phyloP scores from a whole-genome alignment of 2,888 invertebrate genomes.

The Hirtodrosophila duncani region DNA sequence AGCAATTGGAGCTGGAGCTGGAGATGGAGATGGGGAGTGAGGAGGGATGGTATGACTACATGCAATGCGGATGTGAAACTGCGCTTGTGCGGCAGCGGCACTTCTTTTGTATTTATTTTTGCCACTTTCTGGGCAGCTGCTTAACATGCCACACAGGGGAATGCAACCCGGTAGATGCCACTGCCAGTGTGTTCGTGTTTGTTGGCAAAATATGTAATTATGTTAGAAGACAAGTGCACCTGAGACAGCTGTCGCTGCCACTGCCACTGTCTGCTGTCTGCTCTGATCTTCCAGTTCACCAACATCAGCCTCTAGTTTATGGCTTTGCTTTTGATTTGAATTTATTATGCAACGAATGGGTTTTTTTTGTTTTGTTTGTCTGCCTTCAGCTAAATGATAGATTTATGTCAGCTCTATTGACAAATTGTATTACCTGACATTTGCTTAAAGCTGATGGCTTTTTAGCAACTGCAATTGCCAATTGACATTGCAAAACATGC shows the following conservation, averaged over 20 bases:
- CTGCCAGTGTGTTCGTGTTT: slow-evolving; percentile 33
- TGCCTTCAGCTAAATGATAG: slow-evolving; percentile 56
- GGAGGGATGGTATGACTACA: slow-evolving; percentile 9
- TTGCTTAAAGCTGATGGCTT: slow-evolving; percentile 37
- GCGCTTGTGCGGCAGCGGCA: slow-evolving; percentile 62
- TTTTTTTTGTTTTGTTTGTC: slow-evolving; percentile 22
- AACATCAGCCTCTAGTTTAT: slow-evolving; percentile 36
- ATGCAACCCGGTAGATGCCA: slow-evolving; percentile 24
- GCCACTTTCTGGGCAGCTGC: slow-evolving; percentile 60
- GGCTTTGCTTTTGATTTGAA: slow-evolving; percentile 47
- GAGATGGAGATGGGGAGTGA: background rate
- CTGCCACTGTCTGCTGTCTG: slow-evolving; percentile 8
- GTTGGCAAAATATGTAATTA: slow-evolving; percentile 62
- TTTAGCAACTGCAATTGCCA: slow-evolving; percentile 37
- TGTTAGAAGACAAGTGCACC: slow-evolving; percentile 58
- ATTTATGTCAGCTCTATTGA: slow-evolving; percentile 63
- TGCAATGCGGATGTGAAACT: slow-evolving; percentile 65
- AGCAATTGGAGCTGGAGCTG: slow-evolving; percentile 45
- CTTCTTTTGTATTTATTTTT: slow-evolving; percentile 60
- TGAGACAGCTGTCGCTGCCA: slow-evolving; percentile 17
- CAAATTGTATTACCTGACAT: slow-evolving; percentile 54
- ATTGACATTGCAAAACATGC: slow-evolving; percentile 9
- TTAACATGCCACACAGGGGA: slow-evolving; percentile 56
- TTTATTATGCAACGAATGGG: slow-evolving; percentile 65
- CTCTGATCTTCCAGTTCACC: slow-evolving; percentile 6